Evolutionary conservation across 1,140 invertebrate species (phyloP).

Genomic region (Sycobia sp.): DNA sequence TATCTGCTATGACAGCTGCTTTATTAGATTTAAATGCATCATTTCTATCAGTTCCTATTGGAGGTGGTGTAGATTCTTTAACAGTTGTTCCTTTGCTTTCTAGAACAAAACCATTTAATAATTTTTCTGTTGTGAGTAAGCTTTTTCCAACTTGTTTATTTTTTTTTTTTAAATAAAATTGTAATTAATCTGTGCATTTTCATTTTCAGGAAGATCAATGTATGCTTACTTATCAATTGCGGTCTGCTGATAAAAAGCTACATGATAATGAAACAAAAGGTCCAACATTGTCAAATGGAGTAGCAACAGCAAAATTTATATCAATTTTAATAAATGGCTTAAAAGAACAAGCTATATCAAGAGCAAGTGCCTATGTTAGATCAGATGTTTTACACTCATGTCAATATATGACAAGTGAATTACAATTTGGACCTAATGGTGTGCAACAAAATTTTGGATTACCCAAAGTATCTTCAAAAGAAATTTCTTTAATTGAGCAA

Average conservation of each 20-base stretch:
- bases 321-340: conserved; percentile 42
- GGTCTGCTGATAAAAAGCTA: conserved; percentile 37
- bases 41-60: conserved; percentile 46
- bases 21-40: conserved; percentile 47
- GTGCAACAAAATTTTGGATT: conserved; percentile 44
- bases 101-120: conserved; percentile 40
- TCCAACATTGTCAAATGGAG: conserved; percentile 41
- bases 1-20: conserved; percentile 43
- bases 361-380: conserved; percentile 45
- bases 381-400: conserved; percentile 49
- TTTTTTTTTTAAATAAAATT: conserved; percentile 11
- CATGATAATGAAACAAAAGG: conserved; percentile 26
- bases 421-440: conserved; percentile 47
- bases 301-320: conserved; percentile 48
- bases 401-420: conserved; percentile 45
- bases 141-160: background rate
- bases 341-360: conserved; percentile 36
- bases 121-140: conserved; percentile 45
- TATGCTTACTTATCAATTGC: conserved; percentile 41
- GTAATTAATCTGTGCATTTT: conserved; percentile 1
- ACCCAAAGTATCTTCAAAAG: conserved; percentile 45
- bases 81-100: conserved; percentile 51
- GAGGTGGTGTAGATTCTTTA: conserved; percentile 50
- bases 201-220: conserved; percentile 40
- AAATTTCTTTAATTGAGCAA: conserved; percentile 42